phyloP scores from a whole-genome alignment of 2,113 vertebrate genomes.

The Bujurquina vittata region DNA sequence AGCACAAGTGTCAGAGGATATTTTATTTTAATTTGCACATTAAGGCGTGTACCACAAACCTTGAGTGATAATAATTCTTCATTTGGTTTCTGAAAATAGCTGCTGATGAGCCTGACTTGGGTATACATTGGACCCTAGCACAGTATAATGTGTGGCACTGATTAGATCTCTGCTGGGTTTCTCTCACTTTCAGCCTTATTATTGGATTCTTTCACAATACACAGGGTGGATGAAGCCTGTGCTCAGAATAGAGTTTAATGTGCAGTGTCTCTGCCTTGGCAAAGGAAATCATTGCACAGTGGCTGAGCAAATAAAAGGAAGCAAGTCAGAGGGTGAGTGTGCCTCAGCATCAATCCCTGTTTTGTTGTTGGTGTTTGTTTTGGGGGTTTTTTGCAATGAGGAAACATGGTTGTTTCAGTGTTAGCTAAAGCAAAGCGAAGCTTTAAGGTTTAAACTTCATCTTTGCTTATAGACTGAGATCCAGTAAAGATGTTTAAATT shows the following conservation, averaged over 20 bases:
- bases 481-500: not conserved
- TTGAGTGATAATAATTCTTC: slow-evolving; percentile 36
- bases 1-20: slow-evolving; percentile 39
- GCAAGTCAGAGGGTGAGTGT: slow-evolving; percentile 10
- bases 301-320: slow-evolving; percentile 50
- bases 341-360: slow-evolving; percentile 21
- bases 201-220: slow-evolving; percentile 57
- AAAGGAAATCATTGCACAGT: slow-evolving; percentile 54
- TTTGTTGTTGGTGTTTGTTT: not conserved
- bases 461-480: not conserved
- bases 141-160: slow-evolving; percentile 32
- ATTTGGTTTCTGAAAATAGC: slow-evolving; percentile 48
- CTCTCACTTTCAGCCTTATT: slow-evolving; percentile 58
- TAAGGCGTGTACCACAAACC: slow-evolving; percentile 23
- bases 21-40: slow-evolving; percentile 42
- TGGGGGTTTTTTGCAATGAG: not conserved
- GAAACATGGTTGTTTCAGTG: not conserved
- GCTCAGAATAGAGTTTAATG: slow-evolving; percentile 49
- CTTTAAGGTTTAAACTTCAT: not conserved
- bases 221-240: slow-evolving; percentile 39
- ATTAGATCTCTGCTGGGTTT: slow-evolving; percentile 62
- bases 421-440: slow-evolving; percentile 9
- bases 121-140: slow-evolving; percentile 41
- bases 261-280: slow-evolving; percentile 42
- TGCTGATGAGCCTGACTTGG: slow-evolving; percentile 40